Conservation (phyloP, 2,888 invertebrate genomes). For the Luffia ferchaultella region DNA sequence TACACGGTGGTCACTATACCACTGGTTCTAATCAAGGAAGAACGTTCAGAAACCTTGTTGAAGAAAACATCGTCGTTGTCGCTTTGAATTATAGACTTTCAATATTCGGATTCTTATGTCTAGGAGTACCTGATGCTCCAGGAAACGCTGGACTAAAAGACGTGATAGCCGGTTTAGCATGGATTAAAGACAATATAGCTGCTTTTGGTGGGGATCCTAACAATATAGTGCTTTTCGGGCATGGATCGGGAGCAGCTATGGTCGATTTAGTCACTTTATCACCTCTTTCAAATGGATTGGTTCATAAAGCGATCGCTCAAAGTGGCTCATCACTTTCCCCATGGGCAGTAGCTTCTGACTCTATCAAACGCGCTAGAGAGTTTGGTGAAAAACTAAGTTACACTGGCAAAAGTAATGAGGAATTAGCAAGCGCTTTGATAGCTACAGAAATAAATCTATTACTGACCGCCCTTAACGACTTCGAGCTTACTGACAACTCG, state of each 20-base stretch:
- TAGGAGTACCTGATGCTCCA: conserved; percentile 67
- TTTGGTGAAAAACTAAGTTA: conserved; percentile 34
- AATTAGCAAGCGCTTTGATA: conserved; percentile 30
- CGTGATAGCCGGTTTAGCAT: conserved; percentile 78
- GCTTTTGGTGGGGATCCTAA: conserved; percentile 80
- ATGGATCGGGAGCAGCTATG: conserved; percentile 77
- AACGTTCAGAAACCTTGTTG: conserved; percentile 67
- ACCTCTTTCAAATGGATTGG: conserved; percentile 27
- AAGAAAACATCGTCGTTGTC: conserved; percentile 70
- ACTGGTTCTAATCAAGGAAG: conserved; percentile 22
- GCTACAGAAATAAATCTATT: conserved; percentile 28
- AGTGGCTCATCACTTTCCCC: conserved; percentile 49
- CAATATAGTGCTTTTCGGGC: conserved; percentile 81
- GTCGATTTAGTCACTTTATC: conserved; percentile 47
- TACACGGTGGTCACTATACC: conserved; percentile 41
- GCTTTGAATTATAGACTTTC: conserved; percentile 76
- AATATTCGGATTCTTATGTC: conserved; percentile 75
- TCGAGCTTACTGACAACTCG: conserved; percentile 38
- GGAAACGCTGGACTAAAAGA: conserved; percentile 90
- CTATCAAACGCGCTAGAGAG: conserved; percentile 31
- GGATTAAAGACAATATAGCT: conserved; percentile 76
- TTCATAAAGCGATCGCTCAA: conserved; percentile 42
- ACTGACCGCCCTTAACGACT: conserved; percentile 23
- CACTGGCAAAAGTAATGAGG: conserved; percentile 21
- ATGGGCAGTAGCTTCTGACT: conserved; percentile 51